Conservation (phyloP, 2,888 invertebrate species). For the Pimpla rufipes region DNA sequence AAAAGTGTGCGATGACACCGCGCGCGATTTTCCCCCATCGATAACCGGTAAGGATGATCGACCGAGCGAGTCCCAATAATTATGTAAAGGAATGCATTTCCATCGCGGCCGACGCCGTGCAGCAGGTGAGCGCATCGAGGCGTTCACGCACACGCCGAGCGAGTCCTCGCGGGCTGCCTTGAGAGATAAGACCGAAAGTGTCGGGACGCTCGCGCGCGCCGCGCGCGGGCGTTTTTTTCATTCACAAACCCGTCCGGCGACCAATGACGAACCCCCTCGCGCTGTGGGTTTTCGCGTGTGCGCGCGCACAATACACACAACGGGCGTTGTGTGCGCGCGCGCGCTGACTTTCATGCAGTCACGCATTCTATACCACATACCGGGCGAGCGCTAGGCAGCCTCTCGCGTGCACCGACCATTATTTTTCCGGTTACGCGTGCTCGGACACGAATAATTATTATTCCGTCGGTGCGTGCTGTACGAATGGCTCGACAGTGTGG, state of each 20-base stretch:
- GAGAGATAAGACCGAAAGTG: constrained; percentile 58
- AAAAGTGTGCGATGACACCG: neutral
- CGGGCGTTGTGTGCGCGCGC: too few species aligned
- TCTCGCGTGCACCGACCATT: constrained; percentile 13
- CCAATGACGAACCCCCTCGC: constrained; percentile 48
- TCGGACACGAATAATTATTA: constrained; percentile 64
- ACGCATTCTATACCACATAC: constrained; percentile 23
- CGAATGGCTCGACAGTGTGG: constrained; percentile 17
- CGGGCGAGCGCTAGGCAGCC: neutral
- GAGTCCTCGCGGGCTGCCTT: constrained; percentile 13
- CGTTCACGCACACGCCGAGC: neutral
- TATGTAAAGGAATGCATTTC: constrained; percentile 43
- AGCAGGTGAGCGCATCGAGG: constrained; percentile 23
- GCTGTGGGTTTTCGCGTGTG: constrained; percentile 12
- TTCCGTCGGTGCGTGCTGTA: constrained; percentile 44
- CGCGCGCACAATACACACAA: neutral
- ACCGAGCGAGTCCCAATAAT: constrained; percentile 33
- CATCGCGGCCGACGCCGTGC: constrained; percentile 2
- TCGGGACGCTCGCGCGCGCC: neutral
- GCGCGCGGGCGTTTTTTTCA: constrained; percentile 5
- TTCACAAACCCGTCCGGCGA: constrained; percentile 38
- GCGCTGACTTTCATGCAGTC: constrained; percentile 6
- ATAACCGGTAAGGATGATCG: constrained; percentile 37
- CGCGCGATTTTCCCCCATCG: constrained; percentile 3
- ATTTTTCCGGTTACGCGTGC: constrained; percentile 62